Percentiles rank a stretch among this genome's conserved stretches.
These are phyloP conservation scores for Leptopilina myrica DNA, from an alignment of 2,888 invertebrate genomes.

Conservation along the genomic window DNA sequence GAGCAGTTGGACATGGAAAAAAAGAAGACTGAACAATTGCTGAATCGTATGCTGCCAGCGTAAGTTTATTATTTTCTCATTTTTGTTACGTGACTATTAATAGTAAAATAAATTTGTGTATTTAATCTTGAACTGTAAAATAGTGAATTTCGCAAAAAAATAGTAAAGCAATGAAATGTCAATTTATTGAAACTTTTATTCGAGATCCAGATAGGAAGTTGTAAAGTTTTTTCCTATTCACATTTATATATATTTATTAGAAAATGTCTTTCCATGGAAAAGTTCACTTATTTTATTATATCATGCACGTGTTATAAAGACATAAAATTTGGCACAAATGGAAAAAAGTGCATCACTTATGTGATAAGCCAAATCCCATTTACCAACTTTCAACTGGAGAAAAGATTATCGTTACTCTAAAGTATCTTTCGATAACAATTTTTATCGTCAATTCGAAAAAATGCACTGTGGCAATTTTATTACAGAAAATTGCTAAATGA, in stretches of 20 bases:
- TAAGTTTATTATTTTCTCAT: conserved; percentile 68
- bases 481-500: not conserved
- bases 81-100: too few species aligned
- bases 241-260: too few species aligned
- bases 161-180: too few species aligned
- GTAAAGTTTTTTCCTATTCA: not conserved
- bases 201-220: not conserved
- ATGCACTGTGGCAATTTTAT: not conserved
- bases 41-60: conserved; percentile 93
- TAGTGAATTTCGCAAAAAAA: too few species aligned
- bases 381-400: conserved; percentile 20
- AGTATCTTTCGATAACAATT: conserved; percentile 27
- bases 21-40: conserved; percentile 94
- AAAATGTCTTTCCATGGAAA: not conserved
- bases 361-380: conserved; percentile 10
- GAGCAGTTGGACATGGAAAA: conserved; percentile 96
- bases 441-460: not conserved
- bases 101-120: too few species aligned
- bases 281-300: not conserved
- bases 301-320: conserved; percentile 11
- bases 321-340: not conserved
- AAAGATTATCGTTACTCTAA: not conserved
- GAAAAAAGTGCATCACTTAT: not conserved
- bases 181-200: too few species aligned
- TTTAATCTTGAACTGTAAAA: too few species aligned